Evolutionary conservation across 2,113 vertebrate genomes (phyloP).

Genomic region (Craseonycteris thonglongyai): DNA sequence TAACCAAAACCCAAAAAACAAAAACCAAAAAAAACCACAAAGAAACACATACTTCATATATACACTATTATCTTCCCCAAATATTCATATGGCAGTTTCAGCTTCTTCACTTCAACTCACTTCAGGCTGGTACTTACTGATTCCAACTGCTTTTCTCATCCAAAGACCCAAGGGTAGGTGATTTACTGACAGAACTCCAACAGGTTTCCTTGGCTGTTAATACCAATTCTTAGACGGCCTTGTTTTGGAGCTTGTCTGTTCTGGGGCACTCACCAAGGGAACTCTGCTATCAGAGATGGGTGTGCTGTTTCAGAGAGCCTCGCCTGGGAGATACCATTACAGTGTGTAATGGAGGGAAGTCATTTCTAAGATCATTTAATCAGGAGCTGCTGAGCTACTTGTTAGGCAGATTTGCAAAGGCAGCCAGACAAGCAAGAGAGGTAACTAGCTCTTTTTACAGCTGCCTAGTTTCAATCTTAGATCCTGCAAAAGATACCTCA

Average conservation of each 20-base stretch:
- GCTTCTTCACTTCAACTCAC: constrained; percentile 52
- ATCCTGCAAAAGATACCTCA: constrained; percentile 66
- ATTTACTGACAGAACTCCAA: constrained; percentile 45
- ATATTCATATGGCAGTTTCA: neutral
- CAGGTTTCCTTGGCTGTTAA: constrained; percentile 39
- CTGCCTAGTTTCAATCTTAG: constrained; percentile 69
- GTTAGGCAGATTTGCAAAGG: constrained; percentile 67
- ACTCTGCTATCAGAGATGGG: constrained; percentile 78
- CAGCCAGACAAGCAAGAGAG: constrained; percentile 67
- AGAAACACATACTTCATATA: neutral
- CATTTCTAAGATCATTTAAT: constrained; percentile 67
- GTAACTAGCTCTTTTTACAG: constrained; percentile 60
- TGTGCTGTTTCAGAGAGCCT: constrained; percentile 74
- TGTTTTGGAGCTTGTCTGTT: constrained; percentile 69
- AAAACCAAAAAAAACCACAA: neutral
- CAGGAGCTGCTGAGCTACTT: constrained; percentile 68
- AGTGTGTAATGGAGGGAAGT: constrained; percentile 72
- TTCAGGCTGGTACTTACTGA: constrained; percentile 69
- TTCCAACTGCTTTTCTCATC: constrained; percentile 64
- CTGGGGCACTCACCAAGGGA: constrained; percentile 74
- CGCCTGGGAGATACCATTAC: constrained; percentile 75
- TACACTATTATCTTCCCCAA: neutral
- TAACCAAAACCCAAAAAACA: too few species aligned
- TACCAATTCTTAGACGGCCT: constrained; percentile 68
- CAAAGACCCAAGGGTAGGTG: constrained; percentile 45